A percentile compares a stretch with the other conserved stretches of the same genome.
phyloP scores from a whole-genome alignment of 2,797 vertebrate species.

The Sebastes trivittatus region DNA sequence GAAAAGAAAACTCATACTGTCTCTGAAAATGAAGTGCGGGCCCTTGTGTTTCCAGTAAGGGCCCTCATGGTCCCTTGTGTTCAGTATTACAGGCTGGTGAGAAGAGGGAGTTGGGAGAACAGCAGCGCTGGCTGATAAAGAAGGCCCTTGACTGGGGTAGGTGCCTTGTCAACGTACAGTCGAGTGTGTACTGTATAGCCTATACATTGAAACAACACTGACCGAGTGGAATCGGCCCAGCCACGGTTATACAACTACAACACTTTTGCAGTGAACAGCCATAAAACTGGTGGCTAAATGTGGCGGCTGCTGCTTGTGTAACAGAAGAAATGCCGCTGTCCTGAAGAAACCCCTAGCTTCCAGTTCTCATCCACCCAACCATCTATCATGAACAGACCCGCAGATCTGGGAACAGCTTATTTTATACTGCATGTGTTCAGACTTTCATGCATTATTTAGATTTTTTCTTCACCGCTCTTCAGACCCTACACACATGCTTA shows the following conservation, averaged over 20 bases:
- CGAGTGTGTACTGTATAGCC: slow-evolving; percentile 1
- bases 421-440: not conserved
- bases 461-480: not conserved
- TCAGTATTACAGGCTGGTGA: not conserved
- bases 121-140: slow-evolving; percentile 6
- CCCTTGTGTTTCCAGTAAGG: slow-evolving; percentile 7
- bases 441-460: slow-evolving; percentile 2
- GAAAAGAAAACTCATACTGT: not conserved
- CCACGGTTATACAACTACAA: slow-evolving; percentile 54
- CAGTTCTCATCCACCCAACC: not conserved
- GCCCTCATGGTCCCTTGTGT: not conserved
- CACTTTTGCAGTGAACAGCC: slow-evolving; percentile 42
- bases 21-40: slow-evolving; percentile 5
- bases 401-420: slow-evolving; percentile 2
- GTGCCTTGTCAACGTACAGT: slow-evolving; percentile 12
- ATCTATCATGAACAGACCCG: not conserved
- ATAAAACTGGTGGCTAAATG: slow-evolving; percentile 40
- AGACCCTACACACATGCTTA: not conserved
- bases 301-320: slow-evolving; percentile 48
- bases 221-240: slow-evolving; percentile 1
- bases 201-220: not conserved
- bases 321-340: slow-evolving; percentile 9
- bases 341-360: slow-evolving; percentile 27
- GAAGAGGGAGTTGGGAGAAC: slow-evolving; percentile 11
- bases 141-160: slow-evolving; percentile 21